Percentiles rank a stretch among this genome's conserved stretches.
Evolutionary conservation across 2,888 invertebrate species (phyloP).

Genomic region (Melanotus villosus): DNA sequence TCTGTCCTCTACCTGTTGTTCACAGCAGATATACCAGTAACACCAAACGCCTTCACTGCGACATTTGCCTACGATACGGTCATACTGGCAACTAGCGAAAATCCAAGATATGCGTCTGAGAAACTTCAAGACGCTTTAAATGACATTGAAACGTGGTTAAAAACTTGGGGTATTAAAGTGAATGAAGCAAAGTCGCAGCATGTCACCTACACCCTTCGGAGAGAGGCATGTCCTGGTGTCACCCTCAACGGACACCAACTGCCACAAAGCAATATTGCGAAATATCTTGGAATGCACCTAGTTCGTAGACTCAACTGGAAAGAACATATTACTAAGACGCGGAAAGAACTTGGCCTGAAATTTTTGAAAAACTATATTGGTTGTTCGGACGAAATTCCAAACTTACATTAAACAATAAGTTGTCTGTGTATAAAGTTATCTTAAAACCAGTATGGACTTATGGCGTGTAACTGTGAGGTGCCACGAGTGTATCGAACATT

Average conservation of each 20-base stretch:
- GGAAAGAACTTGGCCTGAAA: not conserved
- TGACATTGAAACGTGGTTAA: too few relatives aligned
- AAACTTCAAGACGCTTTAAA: not conserved
- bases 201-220: not conserved
- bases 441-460: constrained; percentile 1
- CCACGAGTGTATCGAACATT: too few relatives aligned
- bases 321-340: not conserved
- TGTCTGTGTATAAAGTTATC: not conserved
- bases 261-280: not conserved
- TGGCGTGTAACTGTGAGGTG: not conserved
- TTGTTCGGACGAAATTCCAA: not conserved
- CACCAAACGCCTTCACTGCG: not conserved
- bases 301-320: not conserved
- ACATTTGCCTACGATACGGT: not conserved
- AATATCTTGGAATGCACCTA: not conserved
- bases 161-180: not conserved
- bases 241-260: not conserved
- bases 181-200: not conserved
- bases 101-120: not conserved
- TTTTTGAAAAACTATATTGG: not conserved
- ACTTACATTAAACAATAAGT: not conserved
- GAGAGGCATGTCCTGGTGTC: not conserved
- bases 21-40: not conserved
- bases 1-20: not conserved
- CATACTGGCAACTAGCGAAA: not conserved